Evolutionary conservation across 2,113 vertebrate genomes (phyloP).

Genomic region (Tychaedon coryphoeus): DNA sequence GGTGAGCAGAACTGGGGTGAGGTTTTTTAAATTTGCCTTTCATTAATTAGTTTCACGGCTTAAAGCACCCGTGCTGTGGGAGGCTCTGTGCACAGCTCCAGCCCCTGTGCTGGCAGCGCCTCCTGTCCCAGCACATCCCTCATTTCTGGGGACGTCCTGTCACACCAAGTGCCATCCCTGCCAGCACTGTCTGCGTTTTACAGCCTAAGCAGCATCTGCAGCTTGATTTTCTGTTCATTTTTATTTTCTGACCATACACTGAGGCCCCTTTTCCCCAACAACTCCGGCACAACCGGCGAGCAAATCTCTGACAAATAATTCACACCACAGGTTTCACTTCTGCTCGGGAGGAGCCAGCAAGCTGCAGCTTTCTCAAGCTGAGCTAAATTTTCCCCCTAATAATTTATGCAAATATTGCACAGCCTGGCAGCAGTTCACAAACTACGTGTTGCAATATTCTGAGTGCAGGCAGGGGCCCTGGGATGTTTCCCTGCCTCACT

Average conservation of each 20-base stretch:
- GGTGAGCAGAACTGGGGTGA: rapidly evolving
- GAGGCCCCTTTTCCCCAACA: background rate
- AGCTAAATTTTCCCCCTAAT: background rate
- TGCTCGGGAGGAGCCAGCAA: background rate
- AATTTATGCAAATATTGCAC: constrained; percentile 1
- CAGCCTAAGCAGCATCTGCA: background rate
- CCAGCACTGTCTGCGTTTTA: background rate
- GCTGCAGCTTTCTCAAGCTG: constrained; percentile 10
- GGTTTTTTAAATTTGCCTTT: background rate
- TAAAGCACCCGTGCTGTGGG: background rate
- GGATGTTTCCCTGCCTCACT: background rate
- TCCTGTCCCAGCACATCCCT: background rate
- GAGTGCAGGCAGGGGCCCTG: background rate
- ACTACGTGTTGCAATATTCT: rapidly evolving
- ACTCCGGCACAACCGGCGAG: background rate
- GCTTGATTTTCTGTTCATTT: background rate
- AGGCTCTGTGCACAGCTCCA: background rate
- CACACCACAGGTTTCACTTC: background rate
- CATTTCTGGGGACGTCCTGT: background rate
- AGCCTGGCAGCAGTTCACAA: background rate
- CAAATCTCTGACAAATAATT: background rate
- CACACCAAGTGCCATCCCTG: background rate
- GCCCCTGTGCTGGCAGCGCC: background rate
- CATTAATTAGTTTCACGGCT: background rate
- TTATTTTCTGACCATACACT: rapidly evolving